Evolutionary conservation across 2,888 invertebrate species (phyloP), one percentile per base, ranked within the genome.

Genomic region (Operophtera brumata): DNA sequence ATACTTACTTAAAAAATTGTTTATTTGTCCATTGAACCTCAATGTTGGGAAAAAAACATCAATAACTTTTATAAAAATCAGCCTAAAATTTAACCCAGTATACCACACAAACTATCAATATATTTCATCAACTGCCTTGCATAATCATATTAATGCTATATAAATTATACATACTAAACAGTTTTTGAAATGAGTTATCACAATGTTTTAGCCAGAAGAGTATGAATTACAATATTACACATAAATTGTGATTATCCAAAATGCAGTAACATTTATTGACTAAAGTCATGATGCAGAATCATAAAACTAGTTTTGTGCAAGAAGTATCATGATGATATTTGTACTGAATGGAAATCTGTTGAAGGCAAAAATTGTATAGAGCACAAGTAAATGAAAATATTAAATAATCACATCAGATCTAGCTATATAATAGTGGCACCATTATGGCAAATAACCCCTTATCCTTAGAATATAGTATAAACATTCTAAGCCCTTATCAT

Each of bases 391-490:
- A 53, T 40, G 32, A 44, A 34, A 40, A 5, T 42, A 4, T 42
- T 25, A 12, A 25, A 32, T 11, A 41, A 7, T 8, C 6, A 36
- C 13, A 55, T 64, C 59, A 66, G 66, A 64, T 65, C 61, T 59
- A 59, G 48, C 41, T 55, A 54, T 49, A 13, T 56, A 55, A 50
- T 47, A 39, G 59, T 63, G 63, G 66, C 66, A 66, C 66, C 59
- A 44, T 46, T 55, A 62, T 64, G 64, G 62, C 66, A 54, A 54
- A 48, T 44, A 39, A 35, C 14, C 41, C 12, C 7, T 6, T 13
- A 13, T 13, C 26, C 11, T 41, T 28, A 41, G n/a, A n/a, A n/a
- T n/a, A n/a, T n/a, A n/a, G n/a, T n/a, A n/a, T n/a, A n/a, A n/a
- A n/a, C n/a, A n/a, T n/a, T n/a, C n/a, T n/a, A n/a, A n/a, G n/a